Base-by-base conservation (phyloP, 1,140 invertebrate species). In the Babylonia areolata region DNA sequence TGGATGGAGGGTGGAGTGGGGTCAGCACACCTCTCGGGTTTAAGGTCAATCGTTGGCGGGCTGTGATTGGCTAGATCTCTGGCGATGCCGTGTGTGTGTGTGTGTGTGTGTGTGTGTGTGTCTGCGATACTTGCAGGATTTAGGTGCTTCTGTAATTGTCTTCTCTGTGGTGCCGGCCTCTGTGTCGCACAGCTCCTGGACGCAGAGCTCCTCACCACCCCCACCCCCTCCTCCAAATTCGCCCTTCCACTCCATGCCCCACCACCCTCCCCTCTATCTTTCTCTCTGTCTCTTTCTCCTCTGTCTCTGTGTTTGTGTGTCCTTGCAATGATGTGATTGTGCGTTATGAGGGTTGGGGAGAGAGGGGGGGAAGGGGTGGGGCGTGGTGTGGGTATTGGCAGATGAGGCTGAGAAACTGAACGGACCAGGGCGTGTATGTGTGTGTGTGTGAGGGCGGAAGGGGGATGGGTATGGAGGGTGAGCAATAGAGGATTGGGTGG, bases 61-160 rank as follows among this genome's bases (percentile, higher is more conserved):
- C 82, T 73, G 64, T 73, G 82, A 84, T 84, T 84, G 82, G 82
- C 82, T 84, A 39, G 82, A 84, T 73, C 69, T 46, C 64, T 75
- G 37, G 33, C 23, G 33, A 84, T 84, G 82, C 82, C 64, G 75
- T 1, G 58, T 64, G 58, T 64, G 58, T 64, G 58, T 64, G 15
- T 64, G 58, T 23, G 46, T 51, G 46, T 40, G 81, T 83, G 64
- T n/a, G 20, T 31, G 64, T 51, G 81, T 83, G 54, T 69, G 81
- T 23, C 81, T 83, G 81, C 40, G 37, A 84, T 35, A 71, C 39
- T 84, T 73, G 82, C 82, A 84, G 82, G 69, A 84, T 84, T 84
- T 73, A 28, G 82, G 64, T 73, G 82, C 69, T 73, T 42, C 64
- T 33, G 54, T 84, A 75, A 73, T 84, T 80, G 40, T 80, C 64